A percentile compares a stretch with the other conserved stretches of the same genome.
These are phyloP conservation scores for Drosophila sturtevanti DNA, from an alignment of 1,140 invertebrate genomes.

Conservation along the genomic window DNA sequence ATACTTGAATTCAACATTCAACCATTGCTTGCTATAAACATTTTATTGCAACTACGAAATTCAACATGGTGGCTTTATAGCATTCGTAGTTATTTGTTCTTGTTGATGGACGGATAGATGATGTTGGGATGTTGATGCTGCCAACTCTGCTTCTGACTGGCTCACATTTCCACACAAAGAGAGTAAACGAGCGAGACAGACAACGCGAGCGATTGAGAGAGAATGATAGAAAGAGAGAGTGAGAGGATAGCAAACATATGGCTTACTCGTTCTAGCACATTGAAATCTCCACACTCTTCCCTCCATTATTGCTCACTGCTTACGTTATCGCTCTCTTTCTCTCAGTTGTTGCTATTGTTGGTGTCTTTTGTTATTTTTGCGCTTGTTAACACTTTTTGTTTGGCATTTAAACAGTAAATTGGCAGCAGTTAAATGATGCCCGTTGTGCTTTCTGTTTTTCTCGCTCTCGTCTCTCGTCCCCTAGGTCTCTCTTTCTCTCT, in stretches of 20 bases:
- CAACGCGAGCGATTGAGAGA: conserved; percentile 4
- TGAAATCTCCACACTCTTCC: background rate
- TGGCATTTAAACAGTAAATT: conserved; percentile 83
- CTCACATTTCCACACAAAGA: conserved; percentile 36
- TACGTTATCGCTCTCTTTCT: background rate
- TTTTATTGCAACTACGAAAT: conserved; percentile 53
- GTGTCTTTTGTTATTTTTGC: conserved; percentile 80
- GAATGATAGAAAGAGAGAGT: conserved; percentile 10
- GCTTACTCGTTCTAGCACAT: conserved; percentile 36
- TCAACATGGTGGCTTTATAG: conserved; percentile 30
- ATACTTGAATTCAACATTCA: too few relatives aligned
- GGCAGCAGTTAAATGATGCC: conserved; percentile 81
- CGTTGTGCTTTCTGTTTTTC: conserved; percentile 32
- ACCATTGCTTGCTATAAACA: conserved; percentile 33
- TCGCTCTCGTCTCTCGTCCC: conserved; percentile 11
- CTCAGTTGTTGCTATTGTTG: conserved; percentile 37
- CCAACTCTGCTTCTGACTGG: conserved; percentile 66
- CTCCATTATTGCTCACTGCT: conserved; percentile 3
- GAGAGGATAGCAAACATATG: conserved; percentile 7
- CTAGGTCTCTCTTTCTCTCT: conserved; percentile 20
- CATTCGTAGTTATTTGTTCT: conserved; percentile 4
- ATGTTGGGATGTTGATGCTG: conserved; percentile 48
- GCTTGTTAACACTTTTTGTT: conserved; percentile 82
- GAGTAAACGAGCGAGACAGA: background rate
- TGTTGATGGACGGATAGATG: conserved; percentile 41